Base-by-base conservation (phyloP, 2,113 vertebrate species). In the Mola mola region DNA sequence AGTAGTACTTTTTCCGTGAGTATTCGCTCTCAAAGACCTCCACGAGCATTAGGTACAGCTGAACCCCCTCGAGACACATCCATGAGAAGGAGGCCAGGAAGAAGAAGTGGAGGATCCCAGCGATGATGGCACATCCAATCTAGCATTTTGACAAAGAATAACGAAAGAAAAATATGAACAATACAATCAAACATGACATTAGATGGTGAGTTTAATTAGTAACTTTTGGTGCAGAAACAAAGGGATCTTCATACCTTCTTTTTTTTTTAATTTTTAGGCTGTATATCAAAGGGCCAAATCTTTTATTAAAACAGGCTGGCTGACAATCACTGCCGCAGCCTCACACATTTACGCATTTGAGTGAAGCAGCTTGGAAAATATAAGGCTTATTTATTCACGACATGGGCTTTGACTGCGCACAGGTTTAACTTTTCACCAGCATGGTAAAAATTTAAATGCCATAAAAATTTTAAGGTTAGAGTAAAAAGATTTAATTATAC, bases 11-110 rank as follows among this genome's bases (percentile, higher is more conserved):
- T 82, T 96, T 98, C 74, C 97, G 94, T 15, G 97, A 99, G 91
- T 98, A 98, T 94, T 98, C 97, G 43, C 97, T 99, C 90, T 99
- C 97, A 82, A 99, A 99, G 71, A 99, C 96, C 85, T 99, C 97
- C 63, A 99, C 95, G 28, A 99, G 91, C 96, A 99, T 98, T 64
- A 99, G 92, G 85, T 99, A 99, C 68, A 99, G 94, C 86, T 99
- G 97, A 21, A 99, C 94, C 26, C 97, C 97, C 90, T 99, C 97
- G 57, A 99, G 87, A 84, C 96, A 99, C 96, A 98, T 99, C 97
- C 97, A 99, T 67, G 95, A 93, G 91, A 99, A 98, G 66, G 97
- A 96, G 3, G 97, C 95, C 88, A 99, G 87, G 90, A 99, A 99
- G 93, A 98, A 99, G 85, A 98, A 99, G 79, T 99, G 97, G 24